phyloP scores from a whole-genome alignment of 2,888 invertebrate species.

The Lasioglossum malachurum region DNA sequence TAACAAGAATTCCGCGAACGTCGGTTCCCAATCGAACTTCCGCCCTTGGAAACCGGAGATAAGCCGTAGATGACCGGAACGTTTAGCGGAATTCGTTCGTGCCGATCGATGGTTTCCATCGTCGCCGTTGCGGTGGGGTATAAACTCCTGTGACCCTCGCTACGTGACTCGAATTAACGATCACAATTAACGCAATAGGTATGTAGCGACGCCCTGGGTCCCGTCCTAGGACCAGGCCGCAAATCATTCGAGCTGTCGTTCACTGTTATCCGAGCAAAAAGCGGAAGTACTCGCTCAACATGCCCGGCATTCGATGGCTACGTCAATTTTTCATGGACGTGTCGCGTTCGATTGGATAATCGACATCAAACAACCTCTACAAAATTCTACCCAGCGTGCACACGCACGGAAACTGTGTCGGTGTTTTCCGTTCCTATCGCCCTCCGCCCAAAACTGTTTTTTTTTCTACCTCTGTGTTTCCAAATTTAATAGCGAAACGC shows the following conservation, averaged over 20 bases:
- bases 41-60: conserved; percentile 57
- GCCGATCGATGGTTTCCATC: conserved; percentile 71
- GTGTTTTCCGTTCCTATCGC: conserved; percentile 3
- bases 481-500: neutral
- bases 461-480: neutral
- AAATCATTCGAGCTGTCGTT: conserved; percentile 57
- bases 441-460: neutral
- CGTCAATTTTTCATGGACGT: conserved; percentile 48
- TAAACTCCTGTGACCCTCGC: conserved; percentile 72
- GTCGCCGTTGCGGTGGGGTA: conserved; percentile 61
- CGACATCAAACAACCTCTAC: conserved; percentile 25
- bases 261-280: conserved; percentile 50
- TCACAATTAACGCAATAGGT: conserved; percentile 76
- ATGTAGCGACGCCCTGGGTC: conserved; percentile 30
- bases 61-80: conserved; percentile 66
- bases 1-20: conserved; percentile 49
- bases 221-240: conserved; percentile 36
- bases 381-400: neutral
- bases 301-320: conserved; percentile 16
- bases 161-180: conserved; percentile 79
- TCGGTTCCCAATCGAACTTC: conserved; percentile 60
- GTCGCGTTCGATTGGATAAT: conserved; percentile 26
- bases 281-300: conserved; percentile 35
- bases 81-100: conserved; percentile 60
- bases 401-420: neutral